These are phyloP conservation scores for Ganaspis brasiliensis DNA, from an alignment of 2,888 invertebrate species.

Conservation along the genomic window DNA sequence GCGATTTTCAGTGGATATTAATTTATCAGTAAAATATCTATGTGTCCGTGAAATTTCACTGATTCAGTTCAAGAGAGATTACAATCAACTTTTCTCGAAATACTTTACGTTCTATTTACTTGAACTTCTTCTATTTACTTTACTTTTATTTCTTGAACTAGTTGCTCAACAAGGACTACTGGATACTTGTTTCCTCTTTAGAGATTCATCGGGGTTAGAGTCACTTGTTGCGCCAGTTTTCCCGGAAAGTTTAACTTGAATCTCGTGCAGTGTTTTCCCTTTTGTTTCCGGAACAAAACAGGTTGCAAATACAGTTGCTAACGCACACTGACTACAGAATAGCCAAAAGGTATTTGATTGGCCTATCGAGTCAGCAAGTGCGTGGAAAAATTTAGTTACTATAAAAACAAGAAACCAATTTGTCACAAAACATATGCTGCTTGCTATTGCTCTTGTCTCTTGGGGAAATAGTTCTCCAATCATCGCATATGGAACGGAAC, in stretches of 20 bases:
- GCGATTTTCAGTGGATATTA: not conserved
- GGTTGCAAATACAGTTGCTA: slow-evolving; percentile 72
- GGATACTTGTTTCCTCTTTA: slow-evolving; percentile 12
- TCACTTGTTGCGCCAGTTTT: not conserved
- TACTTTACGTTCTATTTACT: too few relatives aligned
- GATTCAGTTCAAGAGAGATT: not conserved
- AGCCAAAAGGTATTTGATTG: slow-evolving; percentile 74
- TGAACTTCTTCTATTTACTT: not conserved
- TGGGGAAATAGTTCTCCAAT: slow-evolving; percentile 81
- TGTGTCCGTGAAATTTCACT: not conserved
- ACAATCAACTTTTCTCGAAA: too few relatives aligned
- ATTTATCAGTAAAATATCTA: not conserved
- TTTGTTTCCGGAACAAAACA: slow-evolving; percentile 78
- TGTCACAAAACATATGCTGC: slow-evolving; percentile 79
- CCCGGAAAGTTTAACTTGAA: slow-evolving; percentile 72
- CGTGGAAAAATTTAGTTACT: slow-evolving; percentile 75
- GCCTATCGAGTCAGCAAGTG: slow-evolving; percentile 68
- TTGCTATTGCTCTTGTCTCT: slow-evolving; percentile 78
- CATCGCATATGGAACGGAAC: slow-evolving; percentile 81
- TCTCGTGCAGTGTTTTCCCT: slow-evolving; percentile 77
- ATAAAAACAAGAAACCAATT: slow-evolving; percentile 79
- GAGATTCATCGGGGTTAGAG: not conserved
- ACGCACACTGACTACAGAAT: slow-evolving; percentile 70
- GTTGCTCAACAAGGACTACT: not conserved
- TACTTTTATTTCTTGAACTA: not conserved